Percentiles rank a stretch among this genome's conserved stretches.
These are phyloP conservation scores for Callipepla squamata DNA, from an alignment of 2,113 vertebrate species.

Conservation along the genomic window DNA sequence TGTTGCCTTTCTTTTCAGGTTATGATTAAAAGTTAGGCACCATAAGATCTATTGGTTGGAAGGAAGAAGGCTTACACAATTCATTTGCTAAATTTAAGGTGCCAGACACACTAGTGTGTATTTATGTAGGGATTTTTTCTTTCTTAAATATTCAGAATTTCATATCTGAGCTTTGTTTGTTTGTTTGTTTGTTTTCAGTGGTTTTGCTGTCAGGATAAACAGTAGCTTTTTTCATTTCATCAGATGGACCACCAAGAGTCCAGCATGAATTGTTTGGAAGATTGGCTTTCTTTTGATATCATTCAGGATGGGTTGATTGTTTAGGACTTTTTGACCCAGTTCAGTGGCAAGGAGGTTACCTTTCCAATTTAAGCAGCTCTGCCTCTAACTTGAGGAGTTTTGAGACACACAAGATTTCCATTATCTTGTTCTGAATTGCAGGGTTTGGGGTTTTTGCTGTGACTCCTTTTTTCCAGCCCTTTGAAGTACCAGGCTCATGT, in stretches of 20 bases:
- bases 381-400: neutral
- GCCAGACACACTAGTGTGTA: neutral
- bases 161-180: neutral
- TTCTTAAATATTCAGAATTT: neutral
- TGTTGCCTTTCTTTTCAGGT: neutral
- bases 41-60: neutral
- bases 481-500: slow-evolving; percentile 20
- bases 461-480: neutral
- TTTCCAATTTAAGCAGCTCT: neutral
- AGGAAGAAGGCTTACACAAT: neutral
- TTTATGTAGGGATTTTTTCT: neutral
- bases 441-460: neutral
- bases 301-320: neutral
- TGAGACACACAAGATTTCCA: neutral
- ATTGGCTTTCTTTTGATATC: neutral
- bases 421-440: slow-evolving; percentile 6
- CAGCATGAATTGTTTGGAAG: neutral
- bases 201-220: neutral
- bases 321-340: neutral
- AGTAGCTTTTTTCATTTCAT: neutral
- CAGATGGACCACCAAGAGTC: neutral
- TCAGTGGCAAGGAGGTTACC: neutral
- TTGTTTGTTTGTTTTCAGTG: neutral
- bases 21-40: neutral
- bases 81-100: neutral